Conservation (phyloP, 2,888 invertebrate species). For the Hypercompe scribonia region DNA sequence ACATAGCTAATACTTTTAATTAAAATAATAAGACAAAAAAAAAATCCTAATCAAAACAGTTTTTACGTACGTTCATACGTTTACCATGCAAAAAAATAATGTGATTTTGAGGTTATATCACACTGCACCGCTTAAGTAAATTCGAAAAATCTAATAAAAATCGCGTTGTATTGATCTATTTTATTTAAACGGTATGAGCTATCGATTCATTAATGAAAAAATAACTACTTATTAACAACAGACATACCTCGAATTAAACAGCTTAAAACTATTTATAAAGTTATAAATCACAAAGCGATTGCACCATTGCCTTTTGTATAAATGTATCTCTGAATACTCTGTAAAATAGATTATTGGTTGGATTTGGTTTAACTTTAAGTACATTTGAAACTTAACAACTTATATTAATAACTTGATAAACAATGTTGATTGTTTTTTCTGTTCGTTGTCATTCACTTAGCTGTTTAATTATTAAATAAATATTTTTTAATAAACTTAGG, state of each 20-base stretch:
- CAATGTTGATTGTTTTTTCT: neutral
- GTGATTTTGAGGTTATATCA: slow-evolving; percentile 14
- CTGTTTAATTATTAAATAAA: too few species aligned
- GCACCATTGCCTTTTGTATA: slow-evolving; percentile 59
- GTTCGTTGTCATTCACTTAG: neutral
- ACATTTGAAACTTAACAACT: neutral
- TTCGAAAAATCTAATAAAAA: slow-evolving; percentile 5
- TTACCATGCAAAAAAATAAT: neutral
- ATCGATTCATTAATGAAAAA: slow-evolving; percentile 43
- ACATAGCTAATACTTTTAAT: neutral
- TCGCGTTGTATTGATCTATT: slow-evolving; percentile 37
- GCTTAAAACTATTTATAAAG: slow-evolving; percentile 60
- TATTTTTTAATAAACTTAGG: neutral
- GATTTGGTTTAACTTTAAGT: neutral
- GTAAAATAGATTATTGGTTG: neutral
- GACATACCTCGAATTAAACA: slow-evolving; percentile 46
- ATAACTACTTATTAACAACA: slow-evolving; percentile 50
- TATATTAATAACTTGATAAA: neutral
- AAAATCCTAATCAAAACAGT: too few species aligned
- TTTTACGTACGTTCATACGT: neutral
- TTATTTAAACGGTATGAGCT: slow-evolving; percentile 32
- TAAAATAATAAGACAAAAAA: neutral
- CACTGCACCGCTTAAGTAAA: slow-evolving; percentile 12
- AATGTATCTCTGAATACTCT: slow-evolving; percentile 50
- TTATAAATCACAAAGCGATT: slow-evolving; percentile 68